phyloP scores from a whole-genome alignment of 2,113 vertebrate genomes.

The Ranitomeya imitator region DNA sequence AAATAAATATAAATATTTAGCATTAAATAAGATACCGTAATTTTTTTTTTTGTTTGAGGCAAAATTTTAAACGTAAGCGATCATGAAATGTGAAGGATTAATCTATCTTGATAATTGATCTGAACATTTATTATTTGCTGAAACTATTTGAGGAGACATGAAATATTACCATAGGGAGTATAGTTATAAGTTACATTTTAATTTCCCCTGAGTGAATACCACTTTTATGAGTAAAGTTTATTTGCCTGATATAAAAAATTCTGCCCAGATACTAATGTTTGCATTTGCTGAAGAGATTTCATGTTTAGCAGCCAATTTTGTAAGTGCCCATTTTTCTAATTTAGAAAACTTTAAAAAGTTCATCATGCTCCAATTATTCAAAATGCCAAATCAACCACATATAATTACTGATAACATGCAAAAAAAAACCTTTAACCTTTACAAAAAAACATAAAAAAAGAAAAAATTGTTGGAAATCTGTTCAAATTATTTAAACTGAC shows the following conservation, averaged over 20 bases:
- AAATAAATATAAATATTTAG: constrained; percentile 44
- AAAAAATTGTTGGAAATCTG: too few species aligned
- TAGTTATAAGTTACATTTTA: constrained; percentile 47
- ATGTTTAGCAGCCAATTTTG: background rate
- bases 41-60: constrained; percentile 5
- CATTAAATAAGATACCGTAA: background rate
- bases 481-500: too few species aligned
- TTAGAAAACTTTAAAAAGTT: background rate
- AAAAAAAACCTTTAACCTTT: too few species aligned
- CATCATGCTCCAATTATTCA: too few species aligned
- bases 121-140: constrained; percentile 44
- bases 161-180: constrained; percentile 25
- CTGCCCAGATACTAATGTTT: background rate
- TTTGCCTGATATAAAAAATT: constrained; percentile 7
- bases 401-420: too few species aligned
- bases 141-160: constrained; percentile 44
- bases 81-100: constrained; percentile 40
- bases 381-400: too few species aligned
- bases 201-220: constrained; percentile 48
- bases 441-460: too few species aligned
- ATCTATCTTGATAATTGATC: constrained; percentile 52
- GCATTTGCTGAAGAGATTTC: background rate
- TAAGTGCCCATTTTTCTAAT: background rate
- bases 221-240: constrained; percentile 36
- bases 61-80: constrained; percentile 21